Evolutionary conservation across 2,797 vertebrate species (phyloP).

Genomic region (Otolemur crassicaudatus): DNA sequence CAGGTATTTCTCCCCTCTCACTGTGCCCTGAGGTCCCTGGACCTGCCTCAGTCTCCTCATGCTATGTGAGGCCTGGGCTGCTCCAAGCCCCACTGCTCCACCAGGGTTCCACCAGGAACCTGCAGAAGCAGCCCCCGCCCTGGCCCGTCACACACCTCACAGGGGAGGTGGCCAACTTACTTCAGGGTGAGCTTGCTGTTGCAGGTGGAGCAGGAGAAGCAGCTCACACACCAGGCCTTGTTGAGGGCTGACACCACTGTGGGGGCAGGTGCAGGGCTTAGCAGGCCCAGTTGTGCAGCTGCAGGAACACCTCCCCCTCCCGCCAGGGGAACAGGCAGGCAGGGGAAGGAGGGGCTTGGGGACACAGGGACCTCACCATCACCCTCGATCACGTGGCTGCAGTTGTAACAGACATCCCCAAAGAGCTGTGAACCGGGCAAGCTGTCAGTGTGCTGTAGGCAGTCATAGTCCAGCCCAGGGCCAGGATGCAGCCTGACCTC

Average conservation of each 20-base stretch:
- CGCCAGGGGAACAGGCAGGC: not conserved
- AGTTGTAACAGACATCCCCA: constrained; percentile 90
- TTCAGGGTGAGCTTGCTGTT: constrained; percentile 89
- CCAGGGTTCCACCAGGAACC: not conserved
- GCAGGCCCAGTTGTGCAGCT: constrained; percentile 78
- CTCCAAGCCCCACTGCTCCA: not conserved
- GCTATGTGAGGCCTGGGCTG: not conserved
- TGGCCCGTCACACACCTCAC: rapidly evolving
- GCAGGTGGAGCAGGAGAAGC: constrained; percentile 90
- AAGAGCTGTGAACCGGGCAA: constrained; percentile 86
- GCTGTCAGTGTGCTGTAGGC: not conserved
- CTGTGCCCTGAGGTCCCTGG: not conserved
- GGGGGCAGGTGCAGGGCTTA: not conserved
- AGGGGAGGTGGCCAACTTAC: constrained; percentile 80
- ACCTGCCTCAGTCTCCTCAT: not conserved
- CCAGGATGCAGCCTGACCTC: not conserved
- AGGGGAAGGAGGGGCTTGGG: constrained; percentile 32
- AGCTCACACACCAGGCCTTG: constrained; percentile 90
- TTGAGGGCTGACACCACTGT: constrained; percentile 90
- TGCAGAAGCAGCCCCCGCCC: rapidly evolving
- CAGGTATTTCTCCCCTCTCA: too few species aligned
- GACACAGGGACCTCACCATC: constrained; percentile 86
- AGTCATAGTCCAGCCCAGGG: not conserved
- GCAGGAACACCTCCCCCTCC: constrained; percentile 25
- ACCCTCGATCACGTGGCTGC: constrained; percentile 90